A percentile compares a stretch with the other conserved stretches of the same genome.
Conservation (phyloP, 2,113 vertebrate genomes). For the Terrapene triunguis region DNA sequence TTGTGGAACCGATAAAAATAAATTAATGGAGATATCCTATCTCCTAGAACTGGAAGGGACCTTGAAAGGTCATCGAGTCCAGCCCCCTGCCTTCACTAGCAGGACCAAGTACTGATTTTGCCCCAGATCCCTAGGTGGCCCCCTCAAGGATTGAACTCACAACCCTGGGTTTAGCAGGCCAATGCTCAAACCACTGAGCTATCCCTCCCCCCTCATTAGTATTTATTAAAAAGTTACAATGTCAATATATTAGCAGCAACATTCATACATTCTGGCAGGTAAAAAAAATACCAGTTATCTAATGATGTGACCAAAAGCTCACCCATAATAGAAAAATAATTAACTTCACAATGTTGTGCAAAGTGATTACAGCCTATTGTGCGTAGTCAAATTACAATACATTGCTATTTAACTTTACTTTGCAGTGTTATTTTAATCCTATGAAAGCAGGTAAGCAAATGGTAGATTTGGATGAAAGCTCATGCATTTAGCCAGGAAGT, state of each 20-base stretch:
- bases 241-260: background rate
- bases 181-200: no score
- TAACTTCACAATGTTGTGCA: background rate
- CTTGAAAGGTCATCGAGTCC: no score
- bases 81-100: no score
- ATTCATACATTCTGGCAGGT: background rate
- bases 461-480: background rate
- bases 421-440: background rate
- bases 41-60: no score
- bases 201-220: background rate
- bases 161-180: no score
- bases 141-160: no score
- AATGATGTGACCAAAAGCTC: background rate
- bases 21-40: no score
- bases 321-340: accelerated
- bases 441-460: background rate
- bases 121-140: no score
- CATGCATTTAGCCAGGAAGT: background rate
- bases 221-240: accelerated
- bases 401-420: background rate
- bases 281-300: background rate
- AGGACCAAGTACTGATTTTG: no score
- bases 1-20: background rate
- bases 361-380: background rate
- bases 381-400: background rate